Evolutionary conservation across 2,888 invertebrate species (phyloP), one percentile per base, ranked within the genome.

Genomic region (Chymomyza fuscimana): DNA sequence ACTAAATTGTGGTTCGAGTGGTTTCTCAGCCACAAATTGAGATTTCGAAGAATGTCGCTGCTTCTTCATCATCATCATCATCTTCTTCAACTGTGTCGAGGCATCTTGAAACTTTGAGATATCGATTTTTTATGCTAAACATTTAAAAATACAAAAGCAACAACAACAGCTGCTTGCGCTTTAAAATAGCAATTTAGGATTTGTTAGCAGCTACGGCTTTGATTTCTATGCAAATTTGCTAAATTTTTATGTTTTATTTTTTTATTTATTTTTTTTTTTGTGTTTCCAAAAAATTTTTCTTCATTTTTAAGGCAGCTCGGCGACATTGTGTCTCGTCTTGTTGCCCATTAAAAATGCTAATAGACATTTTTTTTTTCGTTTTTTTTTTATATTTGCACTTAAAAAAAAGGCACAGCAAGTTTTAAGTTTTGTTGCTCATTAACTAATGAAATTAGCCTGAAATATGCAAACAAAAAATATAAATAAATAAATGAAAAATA

Each of bases 321-420:
- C 85, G 85, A 86, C 85, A 86, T 78, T 86, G 73, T 86, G 85
- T 86, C 85, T 86, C 85, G 85, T 72, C 80, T 72, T 74, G 74
- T 84, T 80, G 78, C 73, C 76, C 74, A 87, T 87, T 83, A 84
- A 80, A 83, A 80, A 87, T 87, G 83, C 81, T 80, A 83, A 87
- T 83, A 52, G 25, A 80, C 79, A 77, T 76, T 2, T 6, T n/a
- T 25, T 56, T 56, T n/a, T 56, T 76, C 0, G 1, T n/a, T 25
- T 56, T 56, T n/a, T 56, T 56, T 56, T 25, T 56, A 19, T 10
- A 19, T 19, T 56, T 19, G 16, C 19, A 78, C 67, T 63, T 29
- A 62, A 70, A 67, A 59, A 40, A 61, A 67, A 72, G 15, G 29
- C 59, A 36, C 54, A 65, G 25, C 63, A 63, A 63, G 52, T 59